A percentile compares a stretch with the other conserved stretches of the same genome.
phyloP scores from a whole-genome alignment of 2,797 vertebrate species.

The Hippoglossus hippoglossus region DNA sequence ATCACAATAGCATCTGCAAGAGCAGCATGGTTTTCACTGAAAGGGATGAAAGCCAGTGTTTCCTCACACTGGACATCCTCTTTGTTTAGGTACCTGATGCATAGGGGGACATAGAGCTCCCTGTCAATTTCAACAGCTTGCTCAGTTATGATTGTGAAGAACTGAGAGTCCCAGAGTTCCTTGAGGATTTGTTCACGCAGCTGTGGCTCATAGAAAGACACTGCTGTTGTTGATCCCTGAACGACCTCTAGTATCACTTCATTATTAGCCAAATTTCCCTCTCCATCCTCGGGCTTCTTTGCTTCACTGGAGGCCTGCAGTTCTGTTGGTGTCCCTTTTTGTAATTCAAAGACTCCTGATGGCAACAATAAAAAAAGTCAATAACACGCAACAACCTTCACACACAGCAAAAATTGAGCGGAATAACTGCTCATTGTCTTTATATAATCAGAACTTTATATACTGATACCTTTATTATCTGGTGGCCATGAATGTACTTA shows the following conservation, averaged over 20 bases:
- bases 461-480: neutral
- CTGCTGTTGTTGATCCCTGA: constrained; percentile 42
- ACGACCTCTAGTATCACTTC: constrained; percentile 17
- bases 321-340: constrained; percentile 31
- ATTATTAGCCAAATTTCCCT: constrained; percentile 6
- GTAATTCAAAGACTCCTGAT: constrained; percentile 48
- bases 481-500: constrained; percentile 50
- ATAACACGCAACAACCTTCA: neutral
- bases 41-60: constrained; percentile 82
- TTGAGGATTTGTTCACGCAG: constrained; percentile 83
- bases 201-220: constrained; percentile 82
- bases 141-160: constrained; percentile 84
- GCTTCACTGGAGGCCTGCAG: neutral
- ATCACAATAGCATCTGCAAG: constrained; percentile 78
- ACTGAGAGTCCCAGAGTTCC: constrained; percentile 84
- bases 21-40: constrained; percentile 63
- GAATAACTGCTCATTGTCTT: rapidly evolving
- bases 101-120: constrained; percentile 80
- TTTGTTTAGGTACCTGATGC: constrained; percentile 84
- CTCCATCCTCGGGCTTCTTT: constrained; percentile 38
- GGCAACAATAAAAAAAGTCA: constrained; percentile 21
- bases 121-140: constrained; percentile 76
- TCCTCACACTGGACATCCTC: constrained; percentile 84
- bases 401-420: neutral
- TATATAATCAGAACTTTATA: neutral